Percentiles rank a stretch among this genome's conserved stretches.
Conservation (phyloP, 1,140 invertebrate genomes). For the Drosophila pallidifrons region DNA sequence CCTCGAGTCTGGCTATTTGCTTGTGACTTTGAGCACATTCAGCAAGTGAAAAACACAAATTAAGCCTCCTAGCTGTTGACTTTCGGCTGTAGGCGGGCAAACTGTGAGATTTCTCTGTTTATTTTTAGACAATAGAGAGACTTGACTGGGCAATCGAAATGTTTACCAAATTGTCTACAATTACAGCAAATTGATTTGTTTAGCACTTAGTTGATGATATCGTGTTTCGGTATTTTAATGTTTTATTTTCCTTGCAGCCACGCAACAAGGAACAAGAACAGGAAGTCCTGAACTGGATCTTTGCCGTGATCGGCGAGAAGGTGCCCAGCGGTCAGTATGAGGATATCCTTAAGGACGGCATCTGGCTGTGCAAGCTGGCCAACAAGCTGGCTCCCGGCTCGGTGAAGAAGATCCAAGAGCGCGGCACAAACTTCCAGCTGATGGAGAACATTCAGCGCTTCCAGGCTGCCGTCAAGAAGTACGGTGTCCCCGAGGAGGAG, state of each 20-base stretch:
- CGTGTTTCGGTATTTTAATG: conserved; percentile 37
- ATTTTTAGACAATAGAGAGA: background rate
- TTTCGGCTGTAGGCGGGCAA: conserved; percentile 33
- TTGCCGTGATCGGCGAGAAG: conserved; percentile 93
- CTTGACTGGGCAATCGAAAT: conserved; percentile 27
- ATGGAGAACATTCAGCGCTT: conserved; percentile 99
- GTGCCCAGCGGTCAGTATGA: conserved; percentile 94
- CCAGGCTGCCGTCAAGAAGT: conserved; percentile 96
- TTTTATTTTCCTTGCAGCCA: conserved; percentile 86
- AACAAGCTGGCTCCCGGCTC: conserved; percentile 98
- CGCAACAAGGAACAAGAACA: conserved; percentile 96
- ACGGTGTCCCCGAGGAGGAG: conserved; percentile 98
- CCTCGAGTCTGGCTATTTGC: conserved; percentile 8
- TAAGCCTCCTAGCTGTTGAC: conserved; percentile 34
- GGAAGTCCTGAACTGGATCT: conserved; percentile 96
- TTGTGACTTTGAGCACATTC: conserved; percentile 23
- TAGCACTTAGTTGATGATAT: conserved; percentile 55
- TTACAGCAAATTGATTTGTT: conserved; percentile 67
- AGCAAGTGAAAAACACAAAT: conserved; percentile 35
- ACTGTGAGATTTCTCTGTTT: conserved; percentile 40
- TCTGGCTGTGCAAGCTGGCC: conserved; percentile 96
- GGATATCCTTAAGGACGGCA: conserved; percentile 96
- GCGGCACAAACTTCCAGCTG: conserved; percentile 98
- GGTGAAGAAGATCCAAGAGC: conserved; percentile 98
- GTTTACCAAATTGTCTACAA: conserved; percentile 52